A percentile compares a stretch with the other conserved stretches of the same genome.
phyloP scores from a whole-genome alignment of 1,140 invertebrate genomes.

The Drosophila saltans region DNA sequence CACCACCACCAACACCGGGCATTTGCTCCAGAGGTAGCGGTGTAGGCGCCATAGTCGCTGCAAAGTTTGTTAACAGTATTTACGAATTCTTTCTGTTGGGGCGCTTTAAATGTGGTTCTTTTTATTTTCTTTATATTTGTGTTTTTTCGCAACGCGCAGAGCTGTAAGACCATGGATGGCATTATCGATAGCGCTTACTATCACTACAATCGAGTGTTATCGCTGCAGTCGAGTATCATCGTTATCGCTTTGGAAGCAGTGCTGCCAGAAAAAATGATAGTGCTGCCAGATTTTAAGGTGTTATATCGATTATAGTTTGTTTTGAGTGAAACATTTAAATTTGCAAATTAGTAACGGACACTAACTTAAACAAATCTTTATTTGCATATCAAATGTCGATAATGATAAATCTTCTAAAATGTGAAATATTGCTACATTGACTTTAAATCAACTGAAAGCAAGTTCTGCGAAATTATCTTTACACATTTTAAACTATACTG shows the following conservation, averaged over 20 bases:
- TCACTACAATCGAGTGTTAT: too few relatives aligned
- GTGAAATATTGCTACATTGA: too few relatives aligned
- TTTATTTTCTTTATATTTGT: background rate
- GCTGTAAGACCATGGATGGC: background rate
- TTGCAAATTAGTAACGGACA: background rate
- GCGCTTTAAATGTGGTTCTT: background rate
- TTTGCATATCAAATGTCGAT: too few relatives aligned
- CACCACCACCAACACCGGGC: conserved; percentile 67
- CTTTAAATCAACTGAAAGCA: too few relatives aligned
- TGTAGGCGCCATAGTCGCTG: conserved; percentile 72
- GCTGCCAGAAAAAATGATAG: too few relatives aligned
- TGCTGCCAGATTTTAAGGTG: too few relatives aligned
- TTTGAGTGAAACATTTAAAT: too few relatives aligned
- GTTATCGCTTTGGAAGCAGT: too few relatives aligned
- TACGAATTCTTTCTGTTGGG: background rate
- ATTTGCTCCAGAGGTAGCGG: conserved; percentile 79
- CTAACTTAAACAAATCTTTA: too few relatives aligned
- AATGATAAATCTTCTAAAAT: too few relatives aligned
- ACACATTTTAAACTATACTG: background rate
- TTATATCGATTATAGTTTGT: too few relatives aligned
- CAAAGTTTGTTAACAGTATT: background rate
- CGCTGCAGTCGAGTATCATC: too few relatives aligned
- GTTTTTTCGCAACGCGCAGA: background rate
- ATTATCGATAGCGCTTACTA: background rate
- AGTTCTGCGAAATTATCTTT: background rate